Evolutionary conservation across 2,797 vertebrate species (phyloP), one percentile per base, ranked within the genome.

Genomic region (Alosa sapidissima): DNA sequence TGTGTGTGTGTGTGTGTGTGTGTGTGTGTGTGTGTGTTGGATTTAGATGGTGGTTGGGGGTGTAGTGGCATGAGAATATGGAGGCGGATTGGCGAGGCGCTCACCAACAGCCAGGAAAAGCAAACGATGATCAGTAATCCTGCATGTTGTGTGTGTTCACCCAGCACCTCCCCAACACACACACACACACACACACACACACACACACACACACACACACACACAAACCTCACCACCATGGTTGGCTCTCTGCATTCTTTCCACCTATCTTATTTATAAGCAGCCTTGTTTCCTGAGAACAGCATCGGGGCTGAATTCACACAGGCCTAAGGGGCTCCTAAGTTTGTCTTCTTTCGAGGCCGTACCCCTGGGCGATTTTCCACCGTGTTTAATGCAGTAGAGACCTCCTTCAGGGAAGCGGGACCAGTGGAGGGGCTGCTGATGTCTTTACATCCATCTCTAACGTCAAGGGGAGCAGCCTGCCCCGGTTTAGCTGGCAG

Each of bases 281-380:
- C 58, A 81, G 47, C 48, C 41, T 65, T 21, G 10, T 75, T 75
- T 84, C 16, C 75, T 82, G 49, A 41, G n/a, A 48, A 41, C 84
- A 78, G 75, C 55, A 55, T 49, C 83, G 75, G 84, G 81, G 47
- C 19, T 10, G 68, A 87, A 83, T 81, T 49, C 49, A 49, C 82
- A 85, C 87, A 85, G 85, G 45, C 68, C 82, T 86, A 41, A 51
- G 47, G 83, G 82, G 33, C 13, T 52, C 14, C 41, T 41, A 72
- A 36, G 28, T 72, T 72, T 72, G 28, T 24, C 62, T 72, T 36
- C 65, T 33, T 72, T 14, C 83, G 84, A 84, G 54, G 84, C 55
- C n/a, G 72, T 33, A 82, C 75, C 88, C 88, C 55, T 81, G 48
- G 85, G 88, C 87, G 55, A 55, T 85, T 89, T 90, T 89, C 88